phyloP scores from a whole-genome alignment of 1,140 invertebrate genomes.

The Drosophila nasuta region DNA sequence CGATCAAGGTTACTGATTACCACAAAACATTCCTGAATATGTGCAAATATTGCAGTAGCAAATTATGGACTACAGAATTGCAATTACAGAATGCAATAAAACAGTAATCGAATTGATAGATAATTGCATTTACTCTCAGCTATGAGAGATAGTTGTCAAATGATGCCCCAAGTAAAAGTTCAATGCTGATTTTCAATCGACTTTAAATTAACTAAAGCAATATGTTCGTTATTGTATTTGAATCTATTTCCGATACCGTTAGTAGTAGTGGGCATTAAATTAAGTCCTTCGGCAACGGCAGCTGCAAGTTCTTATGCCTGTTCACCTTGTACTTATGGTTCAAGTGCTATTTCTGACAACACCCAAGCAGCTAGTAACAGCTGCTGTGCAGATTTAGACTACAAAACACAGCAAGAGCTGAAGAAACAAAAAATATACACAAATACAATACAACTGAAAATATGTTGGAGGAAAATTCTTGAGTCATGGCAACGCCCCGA shows the following conservation, averaged over 20 bases:
- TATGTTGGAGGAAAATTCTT: conserved; percentile 73
- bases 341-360: conserved; percentile 21
- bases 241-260: background rate
- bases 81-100: background rate
- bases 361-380: conserved; percentile 20
- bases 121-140: background rate
- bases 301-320: conserved; percentile 26
- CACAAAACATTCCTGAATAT: conserved; percentile 10
- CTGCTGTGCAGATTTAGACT: conserved; percentile 37
- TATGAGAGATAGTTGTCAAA: background rate
- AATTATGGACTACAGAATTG: background rate
- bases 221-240: background rate
- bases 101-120: background rate
- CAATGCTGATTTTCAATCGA: background rate
- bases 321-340: conserved; percentile 29
- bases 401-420: conserved; percentile 29
- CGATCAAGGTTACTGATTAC: conserved; percentile 54
- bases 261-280: background rate
- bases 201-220: background rate
- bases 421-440: conserved; percentile 31
- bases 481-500: conserved; percentile 71
- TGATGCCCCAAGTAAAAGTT: background rate
- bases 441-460: conserved; percentile 16
- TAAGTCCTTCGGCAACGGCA: conserved; percentile 13
- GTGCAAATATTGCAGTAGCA: background rate